Conservation (phyloP, 2,888 invertebrate species). For the Pachycephus smyrnensis region DNA sequence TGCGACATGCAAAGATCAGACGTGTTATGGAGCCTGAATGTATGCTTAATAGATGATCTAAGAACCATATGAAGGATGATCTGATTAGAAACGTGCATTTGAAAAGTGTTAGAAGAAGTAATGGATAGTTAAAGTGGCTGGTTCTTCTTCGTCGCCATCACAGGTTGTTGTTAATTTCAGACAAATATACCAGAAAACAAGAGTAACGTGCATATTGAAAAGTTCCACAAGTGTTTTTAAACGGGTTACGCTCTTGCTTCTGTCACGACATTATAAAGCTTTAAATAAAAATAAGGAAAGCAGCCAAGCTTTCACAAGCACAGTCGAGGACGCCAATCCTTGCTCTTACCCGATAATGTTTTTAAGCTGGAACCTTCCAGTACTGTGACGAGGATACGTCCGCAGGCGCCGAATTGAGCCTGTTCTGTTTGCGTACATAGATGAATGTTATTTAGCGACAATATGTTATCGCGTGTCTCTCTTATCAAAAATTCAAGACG, state of each 20-base stretch:
- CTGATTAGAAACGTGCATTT: neutral
- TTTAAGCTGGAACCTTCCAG: constrained; percentile 61
- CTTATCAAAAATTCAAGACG: neutral
- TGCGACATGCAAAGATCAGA: neutral
- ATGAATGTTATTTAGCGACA: neutral
- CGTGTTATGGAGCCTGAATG: neutral
- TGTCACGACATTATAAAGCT: neutral
- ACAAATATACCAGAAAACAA: neutral
- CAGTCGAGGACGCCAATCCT: constrained; percentile 6
- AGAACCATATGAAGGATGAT: neutral
- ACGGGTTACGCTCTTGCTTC: neutral
- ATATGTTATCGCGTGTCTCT: neutral
- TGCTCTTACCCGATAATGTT: constrained; percentile 58
- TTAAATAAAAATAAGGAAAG: constrained; percentile 15
- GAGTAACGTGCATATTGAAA: neutral
- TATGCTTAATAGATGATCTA: neutral
- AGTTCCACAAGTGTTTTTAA: neutral
- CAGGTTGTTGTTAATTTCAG: neutral
- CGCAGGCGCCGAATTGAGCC: constrained; percentile 71
- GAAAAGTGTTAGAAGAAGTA: neutral
- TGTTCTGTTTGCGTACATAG: constrained; percentile 62
- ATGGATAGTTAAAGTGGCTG: neutral
- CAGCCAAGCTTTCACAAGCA: constrained; percentile 15
- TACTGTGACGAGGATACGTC: constrained; percentile 71
- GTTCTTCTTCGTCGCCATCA: neutral